A percentile compares a stretch with the other conserved stretches of the same genome.
Conservation (phyloP, 2,797 vertebrate genomes). For the Molossus molossus region DNA sequence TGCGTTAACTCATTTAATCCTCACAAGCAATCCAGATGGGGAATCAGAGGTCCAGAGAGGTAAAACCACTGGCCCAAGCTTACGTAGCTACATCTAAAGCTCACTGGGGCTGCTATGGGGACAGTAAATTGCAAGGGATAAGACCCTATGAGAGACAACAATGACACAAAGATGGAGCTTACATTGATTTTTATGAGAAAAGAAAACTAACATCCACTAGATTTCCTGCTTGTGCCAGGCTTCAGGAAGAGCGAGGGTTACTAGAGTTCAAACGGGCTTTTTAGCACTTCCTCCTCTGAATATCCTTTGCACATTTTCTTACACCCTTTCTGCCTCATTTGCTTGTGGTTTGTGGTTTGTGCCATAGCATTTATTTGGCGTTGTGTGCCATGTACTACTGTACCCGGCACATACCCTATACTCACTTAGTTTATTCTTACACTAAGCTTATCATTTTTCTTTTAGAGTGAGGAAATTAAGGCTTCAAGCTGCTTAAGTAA, state of each 20-base stretch:
- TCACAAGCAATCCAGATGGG: neutral
- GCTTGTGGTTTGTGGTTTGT: neutral
- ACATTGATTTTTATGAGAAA: neutral
- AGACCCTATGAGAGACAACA: neutral
- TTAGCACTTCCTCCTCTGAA: neutral
- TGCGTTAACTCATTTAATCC: neutral
- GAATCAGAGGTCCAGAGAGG: neutral
- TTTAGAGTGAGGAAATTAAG: conserved; percentile 6
- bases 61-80: neutral
- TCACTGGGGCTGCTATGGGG: neutral
- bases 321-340: neutral
- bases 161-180: neutral
- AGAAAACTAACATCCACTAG: neutral
- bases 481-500: neutral
- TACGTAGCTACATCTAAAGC: neutral
- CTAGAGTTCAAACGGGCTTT: conserved; percentile 43
- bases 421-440: neutral
- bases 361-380: neutral
- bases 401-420: neutral
- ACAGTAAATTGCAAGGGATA: neutral
- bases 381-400: neutral
- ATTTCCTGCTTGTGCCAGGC: conserved; percentile 11
- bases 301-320: neutral
- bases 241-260: conserved; percentile 34
- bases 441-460: neutral